Evolutionary conservation across 2,888 invertebrate species (phyloP).

Genomic region (Adela reaumurella): DNA sequence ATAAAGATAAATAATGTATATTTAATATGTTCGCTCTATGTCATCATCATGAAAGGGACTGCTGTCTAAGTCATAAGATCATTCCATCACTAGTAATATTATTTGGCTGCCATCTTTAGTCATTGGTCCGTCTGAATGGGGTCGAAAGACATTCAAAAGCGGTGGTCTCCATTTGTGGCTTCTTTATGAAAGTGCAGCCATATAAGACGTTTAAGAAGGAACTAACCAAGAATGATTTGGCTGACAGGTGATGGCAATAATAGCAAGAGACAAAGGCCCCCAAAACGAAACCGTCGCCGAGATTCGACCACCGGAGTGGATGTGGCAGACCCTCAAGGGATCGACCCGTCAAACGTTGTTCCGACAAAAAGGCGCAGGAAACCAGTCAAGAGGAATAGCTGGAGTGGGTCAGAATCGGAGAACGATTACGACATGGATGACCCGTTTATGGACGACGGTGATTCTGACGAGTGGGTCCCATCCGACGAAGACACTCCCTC

Average conservation of each 20-base stretch:
- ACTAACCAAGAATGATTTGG: background rate
- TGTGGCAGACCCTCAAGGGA: background rate
- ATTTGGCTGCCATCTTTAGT: too few species aligned
- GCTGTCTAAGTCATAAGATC: too few species aligned
- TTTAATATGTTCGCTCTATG: too few species aligned
- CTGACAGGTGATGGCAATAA: background rate
- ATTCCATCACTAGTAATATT: too few species aligned
- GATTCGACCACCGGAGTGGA: too few species aligned
- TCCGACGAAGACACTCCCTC: constrained; percentile 16
- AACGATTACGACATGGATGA: constrained; percentile 28
- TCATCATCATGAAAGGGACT: too few species aligned
- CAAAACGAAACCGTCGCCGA: background rate
- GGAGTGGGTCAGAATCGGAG: constrained; percentile 26
- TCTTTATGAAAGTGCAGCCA: background rate
- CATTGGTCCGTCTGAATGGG: too few species aligned
- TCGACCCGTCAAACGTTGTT: constrained; percentile 2
- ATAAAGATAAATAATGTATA: too few species aligned
- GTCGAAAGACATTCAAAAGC: too few species aligned
- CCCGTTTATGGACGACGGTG: constrained; percentile 40
- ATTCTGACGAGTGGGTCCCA: constrained; percentile 49
- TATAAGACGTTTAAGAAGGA: too few species aligned
- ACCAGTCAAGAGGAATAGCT: constrained; percentile 16
- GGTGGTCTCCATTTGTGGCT: background rate
- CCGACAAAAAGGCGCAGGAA: constrained; percentile 29
- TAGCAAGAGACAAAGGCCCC: too few species aligned